A percentile compares a stretch with the other conserved stretches of the same genome.
Conservation (phyloP, 2,888 invertebrate species). For the Patella pellucida region DNA sequence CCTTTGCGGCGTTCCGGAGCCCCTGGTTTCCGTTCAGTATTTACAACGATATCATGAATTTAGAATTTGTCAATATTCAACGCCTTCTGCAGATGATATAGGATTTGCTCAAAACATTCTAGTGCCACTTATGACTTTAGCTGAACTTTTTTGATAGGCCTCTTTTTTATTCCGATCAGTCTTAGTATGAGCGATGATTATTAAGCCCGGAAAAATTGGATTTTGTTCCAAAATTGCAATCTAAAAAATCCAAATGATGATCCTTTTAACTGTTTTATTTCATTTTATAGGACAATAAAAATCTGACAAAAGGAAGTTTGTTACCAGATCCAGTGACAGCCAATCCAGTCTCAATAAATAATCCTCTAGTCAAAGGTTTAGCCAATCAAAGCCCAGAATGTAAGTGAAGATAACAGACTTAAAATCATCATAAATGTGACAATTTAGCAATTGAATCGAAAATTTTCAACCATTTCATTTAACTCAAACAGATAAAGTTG, state of each 20-base stretch:
- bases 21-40: no score
- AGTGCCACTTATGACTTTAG: not conserved
- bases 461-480: no score
- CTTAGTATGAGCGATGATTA: not conserved
- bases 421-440: no score
- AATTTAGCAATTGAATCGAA: no score
- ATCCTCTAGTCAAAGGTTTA: constrained; percentile 53
- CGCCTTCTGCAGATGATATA: not conserved
- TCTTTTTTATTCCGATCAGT: not conserved
- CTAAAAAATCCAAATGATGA: not conserved
- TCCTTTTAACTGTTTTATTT: constrained; percentile 6
- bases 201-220: not conserved
- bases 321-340: constrained; percentile 58
- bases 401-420: constrained; percentile 39
- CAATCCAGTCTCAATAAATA: constrained; percentile 54
- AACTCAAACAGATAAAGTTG: no score
- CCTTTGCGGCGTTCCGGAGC: no score
- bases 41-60: not conserved
- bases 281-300: constrained; percentile 46
- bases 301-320: constrained; percentile 48
- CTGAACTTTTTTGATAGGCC: not conserved
- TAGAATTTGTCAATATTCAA: not conserved
- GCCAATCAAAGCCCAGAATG: constrained; percentile 51
- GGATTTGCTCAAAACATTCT: constrained; percentile 10
- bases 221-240: no score